These are phyloP conservation scores for Xiphydria camelus DNA, from an alignment of 2,888 invertebrate species.

Conservation along the genomic window DNA sequence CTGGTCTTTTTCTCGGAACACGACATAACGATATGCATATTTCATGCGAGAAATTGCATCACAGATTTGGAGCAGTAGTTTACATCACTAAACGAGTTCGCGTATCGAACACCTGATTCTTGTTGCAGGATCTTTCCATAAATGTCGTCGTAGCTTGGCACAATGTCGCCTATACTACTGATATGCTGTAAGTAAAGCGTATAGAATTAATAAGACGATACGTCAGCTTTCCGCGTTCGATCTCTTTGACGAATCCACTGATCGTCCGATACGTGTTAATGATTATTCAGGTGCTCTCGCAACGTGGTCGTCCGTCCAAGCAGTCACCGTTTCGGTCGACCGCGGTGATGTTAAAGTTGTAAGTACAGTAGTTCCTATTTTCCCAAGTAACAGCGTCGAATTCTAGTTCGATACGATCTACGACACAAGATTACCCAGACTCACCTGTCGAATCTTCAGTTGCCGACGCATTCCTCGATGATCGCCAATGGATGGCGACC, in stretches of 20 bases:
- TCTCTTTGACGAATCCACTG: too few species aligned
- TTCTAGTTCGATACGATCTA: not conserved
- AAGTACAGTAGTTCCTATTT: slow-evolving; percentile 30
- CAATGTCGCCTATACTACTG: slow-evolving; percentile 39
- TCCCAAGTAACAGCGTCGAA: too few species aligned
- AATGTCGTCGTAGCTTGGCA: slow-evolving; percentile 48
- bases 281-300: slow-evolving; percentile 40
- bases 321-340: slow-evolving; percentile 48
- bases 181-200: slow-evolving; percentile 35
- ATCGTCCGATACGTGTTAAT: too few species aligned
- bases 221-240: too few species aligned
- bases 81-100: too few species aligned
- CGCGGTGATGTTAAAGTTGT: slow-evolving; percentile 45
- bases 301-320: slow-evolving; percentile 36
- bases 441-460: slow-evolving; percentile 22
- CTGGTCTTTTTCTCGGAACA: too few species aligned
- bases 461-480: slow-evolving; percentile 46
- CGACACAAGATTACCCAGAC: too few species aligned
- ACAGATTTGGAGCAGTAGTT: too few species aligned
- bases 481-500: slow-evolving; percentile 53
- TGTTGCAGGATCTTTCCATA: slow-evolving; percentile 15
- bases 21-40: too few species aligned
- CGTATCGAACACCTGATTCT: too few species aligned
- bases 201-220: too few species aligned
- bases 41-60: too few species aligned